Evolutionary conservation across 1,140 invertebrate genomes (phyloP), one percentile per base, ranked within the genome.

Genomic region (Geopemphigus sp.): DNA sequence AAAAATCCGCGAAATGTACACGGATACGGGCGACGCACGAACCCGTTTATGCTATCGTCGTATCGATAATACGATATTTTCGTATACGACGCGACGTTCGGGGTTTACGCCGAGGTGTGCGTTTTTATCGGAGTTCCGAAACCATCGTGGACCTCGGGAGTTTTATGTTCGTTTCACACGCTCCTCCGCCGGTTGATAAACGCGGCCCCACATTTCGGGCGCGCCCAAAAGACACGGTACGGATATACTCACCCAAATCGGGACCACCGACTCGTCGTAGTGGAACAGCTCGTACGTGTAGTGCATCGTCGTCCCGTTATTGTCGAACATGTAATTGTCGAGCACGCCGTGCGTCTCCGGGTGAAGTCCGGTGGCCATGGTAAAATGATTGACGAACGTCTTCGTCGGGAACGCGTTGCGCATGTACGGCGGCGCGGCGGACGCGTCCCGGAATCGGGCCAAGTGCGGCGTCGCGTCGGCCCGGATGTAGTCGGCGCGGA

Each of bases 351-450:
- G 93, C 76, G 84, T 87, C 84, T 93, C 92, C 0, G 90, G 87
- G 83, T 90, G 92, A 24, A 93, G 83, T 11, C 93, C 93, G 26
- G 93, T 95, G 0, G 89, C 91, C 54, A 95, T 90, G 1, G 91
- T 89, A 83, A 91, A 91, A 86, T 94, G 93, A 86, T 94, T 94
- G 3, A 92, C 91, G 84, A 92, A 92, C 1, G 93, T 95, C 86
- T 92, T 92, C 1, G 92, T 92, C 0, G 90, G 86, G 85, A 92
- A 94, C 45, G 89, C 86, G 83, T 91, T 89, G 76, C 85, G 87
- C 88, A 94, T 90, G 82, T 90, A 91, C 32, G 90, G 87, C 0
- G 88, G 86, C 78, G 88, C 86, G 0, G 89, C 87, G 1, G 92
- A 91, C 82, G 87, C 85, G 4, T 85, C 82, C 80, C 86, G 87